A percentile compares a stretch with the other conserved stretches of the same genome.
phyloP scores from a whole-genome alignment of 2,113 vertebrate genomes.

The Aphyosemion australe region DNA sequence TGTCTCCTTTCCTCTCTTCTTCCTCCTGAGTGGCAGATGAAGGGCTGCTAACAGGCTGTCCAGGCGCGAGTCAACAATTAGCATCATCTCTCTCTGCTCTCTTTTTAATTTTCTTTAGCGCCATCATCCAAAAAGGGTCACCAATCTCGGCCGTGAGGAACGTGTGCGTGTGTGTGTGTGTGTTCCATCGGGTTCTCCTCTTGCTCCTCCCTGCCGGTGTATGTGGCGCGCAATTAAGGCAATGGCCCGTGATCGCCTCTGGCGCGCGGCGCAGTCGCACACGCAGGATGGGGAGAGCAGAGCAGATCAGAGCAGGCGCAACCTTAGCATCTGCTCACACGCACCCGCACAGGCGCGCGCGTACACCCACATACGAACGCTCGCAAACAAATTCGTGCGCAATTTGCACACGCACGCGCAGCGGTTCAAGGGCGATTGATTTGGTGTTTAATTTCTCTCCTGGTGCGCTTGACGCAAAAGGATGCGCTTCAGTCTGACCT shows the following conservation, averaged over 20 bases:
- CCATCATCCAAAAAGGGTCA: not conserved
- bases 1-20: slow-evolving; percentile 4
- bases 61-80: slow-evolving; percentile 64
- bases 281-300: slow-evolving; percentile 20
- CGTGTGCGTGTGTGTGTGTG: too few species aligned
- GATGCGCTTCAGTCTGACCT: slow-evolving; percentile 73
- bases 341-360: slow-evolving; percentile 13
- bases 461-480: slow-evolving; percentile 61
- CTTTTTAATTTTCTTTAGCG: not conserved
- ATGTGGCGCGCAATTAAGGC: slow-evolving; percentile 43
- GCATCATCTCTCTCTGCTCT: slow-evolving; percentile 13
- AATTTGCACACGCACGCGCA: slow-evolving; percentile 3
- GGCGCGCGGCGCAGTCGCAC: slow-evolving; percentile 26
- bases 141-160: slow-evolving; percentile 40
- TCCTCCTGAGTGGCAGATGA: slow-evolving; percentile 55
- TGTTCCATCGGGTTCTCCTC: slow-evolving; percentile 32
- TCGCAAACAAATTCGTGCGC: slow-evolving; percentile 22
- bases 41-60: slow-evolving; percentile 37
- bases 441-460: slow-evolving; percentile 78
- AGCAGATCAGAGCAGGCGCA: slow-evolving; percentile 6
- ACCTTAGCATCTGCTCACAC: slow-evolving; percentile 16
- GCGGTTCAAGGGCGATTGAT: slow-evolving; percentile 74
- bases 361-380: not conserved
- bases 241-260: slow-evolving; percentile 54
- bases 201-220: not conserved